Percentiles rank a stretch among this genome's conserved stretches.
These are phyloP conservation scores for Peromyscus leucopus DNA, from an alignment of 2,113 vertebrate genomes.

Conservation along the genomic window DNA sequence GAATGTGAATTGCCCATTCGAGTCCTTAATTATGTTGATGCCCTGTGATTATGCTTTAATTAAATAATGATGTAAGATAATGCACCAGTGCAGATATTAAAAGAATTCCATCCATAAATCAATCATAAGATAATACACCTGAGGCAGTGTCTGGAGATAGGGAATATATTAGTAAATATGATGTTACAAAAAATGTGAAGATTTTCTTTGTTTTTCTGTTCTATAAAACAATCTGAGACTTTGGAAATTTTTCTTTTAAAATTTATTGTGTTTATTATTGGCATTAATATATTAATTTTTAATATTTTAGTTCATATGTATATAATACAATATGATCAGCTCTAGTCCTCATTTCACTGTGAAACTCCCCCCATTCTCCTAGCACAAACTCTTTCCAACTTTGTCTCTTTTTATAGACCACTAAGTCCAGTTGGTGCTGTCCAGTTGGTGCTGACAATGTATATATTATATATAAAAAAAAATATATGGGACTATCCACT, in stretches of 20 bases:
- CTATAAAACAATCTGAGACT: background rate
- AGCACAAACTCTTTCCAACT: background rate
- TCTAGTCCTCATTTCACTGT: background rate
- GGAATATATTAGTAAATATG: slow-evolving; percentile 39
- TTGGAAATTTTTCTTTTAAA: background rate
- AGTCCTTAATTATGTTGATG: slow-evolving; percentile 62
- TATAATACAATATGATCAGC: background rate
- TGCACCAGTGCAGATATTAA: slow-evolving; percentile 51
- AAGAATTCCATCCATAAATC: slow-evolving; percentile 42
- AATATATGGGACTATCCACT: background rate
- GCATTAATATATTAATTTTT: background rate
- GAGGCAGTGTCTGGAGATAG: background rate
- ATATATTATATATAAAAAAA: too few relatives aligned
- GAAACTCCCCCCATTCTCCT: background rate
- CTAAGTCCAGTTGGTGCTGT: background rate
- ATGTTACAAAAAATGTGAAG: slow-evolving; percentile 36
- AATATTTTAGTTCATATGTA: background rate
- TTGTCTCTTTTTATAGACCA: too few relatives aligned
- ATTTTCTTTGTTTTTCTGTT: background rate
- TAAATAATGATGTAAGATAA: slow-evolving; percentile 78
- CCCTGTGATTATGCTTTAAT: slow-evolving; percentile 78
- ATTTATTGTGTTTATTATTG: too few relatives aligned
- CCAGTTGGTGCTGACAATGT: too few relatives aligned
- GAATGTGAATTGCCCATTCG: slow-evolving; percentile 74
- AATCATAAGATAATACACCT: slow-evolving; percentile 51